Evolutionary conservation across 23 tunicate genomes (phyloP), one percentile per base, ranked within the genome.

Genomic region (Ciona savignyi): DNA sequence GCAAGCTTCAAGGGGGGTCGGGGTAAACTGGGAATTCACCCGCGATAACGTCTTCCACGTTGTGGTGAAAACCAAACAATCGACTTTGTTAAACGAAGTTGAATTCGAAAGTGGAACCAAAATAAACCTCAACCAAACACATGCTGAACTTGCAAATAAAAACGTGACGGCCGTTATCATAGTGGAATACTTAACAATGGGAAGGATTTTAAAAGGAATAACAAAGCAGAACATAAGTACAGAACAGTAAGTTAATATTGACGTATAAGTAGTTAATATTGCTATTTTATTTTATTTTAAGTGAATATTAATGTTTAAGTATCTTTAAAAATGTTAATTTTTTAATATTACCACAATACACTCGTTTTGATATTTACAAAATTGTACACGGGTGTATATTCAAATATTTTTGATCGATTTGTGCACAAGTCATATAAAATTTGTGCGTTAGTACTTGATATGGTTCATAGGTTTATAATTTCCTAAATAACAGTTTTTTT

Each of bases 91-190:
- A 26, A 73, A 84, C 22, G 62, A 28, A 32, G 70, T 77, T 3
- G 48, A 35, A 25, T 84, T 84, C 48, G 30, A 35, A 23, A 84
- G 74, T 56, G 89, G 89, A 62, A 77, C 89, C 31, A 60, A 49
- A 20, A 77, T 84, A 1, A 67, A 77, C 34, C 30, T 84, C 2
- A 67, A 77, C 25, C 24, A 42, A 23, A 6, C 71, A 22, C 26
- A 27, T 26, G 70, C 1, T 4, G 60, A 84, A 19, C 32, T 31
- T 15, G 32, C 56, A 0, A 26, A 56, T 20, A 24, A 30, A 11
- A 77, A 84, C 29, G 64, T 84, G 21, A n/a, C 77, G 2, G 61
- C 67, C 1, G 63, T 81, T 28, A 71, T 84, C 4, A 33, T 70
- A 25, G 77, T 70, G 20, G 89, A 84, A 65, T 84, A 84, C 66